A percentile compares a stretch with the other conserved stretches of the same genome.
These are phyloP conservation scores for Sussaba pulchella DNA, from an alignment of 2,888 invertebrate genomes.

Conservation along the genomic window DNA sequence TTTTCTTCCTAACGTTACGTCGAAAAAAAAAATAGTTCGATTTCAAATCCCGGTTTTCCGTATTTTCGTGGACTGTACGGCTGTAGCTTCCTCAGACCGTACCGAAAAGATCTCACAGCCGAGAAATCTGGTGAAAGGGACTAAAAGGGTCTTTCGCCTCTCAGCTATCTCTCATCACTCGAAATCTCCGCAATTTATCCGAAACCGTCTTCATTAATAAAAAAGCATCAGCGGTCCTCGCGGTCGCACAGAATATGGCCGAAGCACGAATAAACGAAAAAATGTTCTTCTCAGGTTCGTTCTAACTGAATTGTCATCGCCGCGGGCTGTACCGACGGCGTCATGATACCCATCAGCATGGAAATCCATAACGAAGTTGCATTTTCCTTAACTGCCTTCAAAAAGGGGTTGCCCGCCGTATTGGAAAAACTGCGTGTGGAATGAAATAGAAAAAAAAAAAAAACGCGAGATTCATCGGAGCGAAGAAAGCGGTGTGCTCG, in stretches of 20 bases:
- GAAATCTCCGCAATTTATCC: conserved; percentile 34
- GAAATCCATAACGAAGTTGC: conserved; percentile 7
- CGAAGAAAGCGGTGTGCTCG: conserved; percentile 60
- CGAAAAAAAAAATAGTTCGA: too few species aligned
- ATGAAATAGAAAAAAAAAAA: conserved; percentile 34
- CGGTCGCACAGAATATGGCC: not conserved
- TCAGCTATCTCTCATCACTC: conserved; percentile 11
- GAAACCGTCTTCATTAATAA: conserved; percentile 31
- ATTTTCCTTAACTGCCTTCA: conserved; percentile 55
- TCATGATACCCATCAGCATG: not conserved
- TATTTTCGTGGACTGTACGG: not conserved
- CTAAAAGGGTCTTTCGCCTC: conserved; percentile 38
- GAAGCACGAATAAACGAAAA: conserved; percentile 26
- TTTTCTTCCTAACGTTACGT: not conserved
- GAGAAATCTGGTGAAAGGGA: conserved; percentile 20
- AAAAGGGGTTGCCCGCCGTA: conserved; percentile 50
- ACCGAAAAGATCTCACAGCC: not conserved
- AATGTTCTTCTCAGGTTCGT: conserved; percentile 50
- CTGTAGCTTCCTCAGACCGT: not conserved
- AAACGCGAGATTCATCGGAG: conserved; percentile 47
- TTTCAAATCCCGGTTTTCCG: not conserved
- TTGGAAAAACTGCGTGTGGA: conserved; percentile 50
- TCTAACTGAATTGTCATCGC: conserved; percentile 53
- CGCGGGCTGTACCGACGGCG: conserved; percentile 12
- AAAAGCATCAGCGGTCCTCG: conserved; percentile 19